phyloP scores from a whole-genome alignment of 2,113 vertebrate genomes.

The Mirza zaza region DNA sequence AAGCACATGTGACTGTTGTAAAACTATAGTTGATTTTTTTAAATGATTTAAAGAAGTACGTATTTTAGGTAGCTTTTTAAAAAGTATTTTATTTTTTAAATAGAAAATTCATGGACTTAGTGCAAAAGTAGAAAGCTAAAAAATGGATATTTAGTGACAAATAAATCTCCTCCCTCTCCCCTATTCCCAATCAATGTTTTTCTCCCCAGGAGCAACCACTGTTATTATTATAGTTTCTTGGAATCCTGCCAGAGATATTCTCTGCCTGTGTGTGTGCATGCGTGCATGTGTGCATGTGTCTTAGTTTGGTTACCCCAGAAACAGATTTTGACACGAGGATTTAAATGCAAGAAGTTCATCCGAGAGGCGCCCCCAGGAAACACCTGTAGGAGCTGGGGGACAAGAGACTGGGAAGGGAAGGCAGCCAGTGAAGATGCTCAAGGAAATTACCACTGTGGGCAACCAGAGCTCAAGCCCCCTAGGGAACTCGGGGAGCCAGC shows the following conservation, averaged over 20 bases:
- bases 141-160: not conserved
- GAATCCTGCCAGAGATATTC: not conserved
- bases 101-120: not conserved
- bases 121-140: not conserved
- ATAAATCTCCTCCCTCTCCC: not conserved
- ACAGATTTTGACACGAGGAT: not conserved
- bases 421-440: not conserved
- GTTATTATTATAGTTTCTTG: not conserved
- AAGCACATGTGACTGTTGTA: not conserved
- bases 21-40: not conserved
- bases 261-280: not conserved
- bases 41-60: not conserved
- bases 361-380: not conserved
- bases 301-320: not conserved
- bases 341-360: not conserved
- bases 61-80: not conserved
- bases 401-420: not conserved
- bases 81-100: not conserved
- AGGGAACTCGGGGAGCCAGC: not conserved
- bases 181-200: not conserved
- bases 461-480: not conserved
- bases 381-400: not conserved
- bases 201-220: not conserved
- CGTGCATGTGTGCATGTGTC: not conserved
- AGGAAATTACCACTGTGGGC: not conserved